phyloP scores from a whole-genome alignment of 1,140 invertebrate genomes.

The Thaumetopoea pityocampa region DNA sequence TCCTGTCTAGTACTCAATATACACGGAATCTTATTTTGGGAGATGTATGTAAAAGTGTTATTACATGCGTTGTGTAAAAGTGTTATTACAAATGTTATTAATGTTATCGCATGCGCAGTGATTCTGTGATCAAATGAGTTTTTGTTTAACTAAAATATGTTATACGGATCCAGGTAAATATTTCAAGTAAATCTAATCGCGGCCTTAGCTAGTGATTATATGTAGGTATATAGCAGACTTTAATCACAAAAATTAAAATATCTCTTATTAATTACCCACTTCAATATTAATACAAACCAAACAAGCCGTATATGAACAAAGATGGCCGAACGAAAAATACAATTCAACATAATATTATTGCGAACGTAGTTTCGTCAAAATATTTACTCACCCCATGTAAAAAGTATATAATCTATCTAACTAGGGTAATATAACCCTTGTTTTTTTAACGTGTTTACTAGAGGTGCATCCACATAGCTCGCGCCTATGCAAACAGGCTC shows the following conservation, averaged over 20 bases:
- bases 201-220: too few relatives aligned
- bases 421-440: constrained; percentile 41
- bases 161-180: too few relatives aligned
- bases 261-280: constrained; percentile 17
- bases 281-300: constrained; percentile 15
- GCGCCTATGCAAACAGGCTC: constrained; percentile 61
- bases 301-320: constrained; percentile 16
- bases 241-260: constrained; percentile 7
- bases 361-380: constrained; percentile 22
- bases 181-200: too few relatives aligned
- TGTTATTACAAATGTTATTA: too few relatives aligned
- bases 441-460: constrained; percentile 71
- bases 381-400: constrained; percentile 48
- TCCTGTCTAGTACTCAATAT: too few relatives aligned
- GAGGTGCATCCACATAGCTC: constrained; percentile 68
- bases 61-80: too few relatives aligned
- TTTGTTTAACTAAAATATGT: too few relatives aligned
- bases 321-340: constrained; percentile 36
- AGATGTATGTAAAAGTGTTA: too few relatives aligned
- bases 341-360: constrained; percentile 49
- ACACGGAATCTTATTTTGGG: too few relatives aligned
- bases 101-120: too few relatives aligned
- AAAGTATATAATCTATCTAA: constrained; percentile 17
- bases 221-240: too few relatives aligned
- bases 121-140: too few relatives aligned